These are phyloP conservation scores for Dendropsophus ebraccatus DNA, from an alignment of 2,113 vertebrate genomes.

Conservation along the genomic window DNA sequence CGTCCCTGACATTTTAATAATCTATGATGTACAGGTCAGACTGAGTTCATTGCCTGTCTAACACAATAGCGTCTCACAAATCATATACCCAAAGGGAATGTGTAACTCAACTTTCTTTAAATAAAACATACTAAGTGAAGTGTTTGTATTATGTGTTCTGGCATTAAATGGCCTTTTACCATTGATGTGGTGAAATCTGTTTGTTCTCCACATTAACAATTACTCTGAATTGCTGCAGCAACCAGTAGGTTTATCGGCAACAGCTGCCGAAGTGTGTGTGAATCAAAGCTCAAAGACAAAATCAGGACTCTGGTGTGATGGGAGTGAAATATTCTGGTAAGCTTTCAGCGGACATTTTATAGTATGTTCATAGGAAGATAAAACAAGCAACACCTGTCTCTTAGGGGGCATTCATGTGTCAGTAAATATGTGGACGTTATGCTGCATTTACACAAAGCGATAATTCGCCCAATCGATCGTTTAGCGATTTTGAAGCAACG, in stretches of 20 bases:
- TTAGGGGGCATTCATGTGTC: too few relatives aligned
- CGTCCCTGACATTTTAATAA: constrained; percentile 21
- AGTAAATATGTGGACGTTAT: too few relatives aligned
- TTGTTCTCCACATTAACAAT: background rate
- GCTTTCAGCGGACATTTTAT: background rate
- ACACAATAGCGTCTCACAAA: constrained; percentile 9
- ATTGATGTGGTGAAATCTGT: background rate
- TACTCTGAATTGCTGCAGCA: background rate
- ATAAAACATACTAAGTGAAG: constrained; percentile 21
- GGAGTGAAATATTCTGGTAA: background rate
- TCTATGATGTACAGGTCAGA: constrained; percentile 10
- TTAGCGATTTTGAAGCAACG: too few relatives aligned
- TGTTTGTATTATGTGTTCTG: constrained; percentile 11
- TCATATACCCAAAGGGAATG: background rate
- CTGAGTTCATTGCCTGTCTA: constrained; percentile 2
- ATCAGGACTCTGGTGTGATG: background rate
- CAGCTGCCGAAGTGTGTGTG: background rate
- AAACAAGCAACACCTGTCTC: too few relatives aligned
- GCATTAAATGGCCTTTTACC: background rate
- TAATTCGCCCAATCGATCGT: too few relatives aligned
- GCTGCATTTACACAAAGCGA: too few relatives aligned
- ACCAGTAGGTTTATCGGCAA: background rate
- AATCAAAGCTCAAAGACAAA: background rate
- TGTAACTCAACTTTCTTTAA: background rate
- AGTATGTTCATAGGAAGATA: too few relatives aligned